Evolutionary conservation across 2,888 invertebrate species (phyloP), one percentile per base, ranked within the genome.

Genomic region (Eledona agricola): DNA sequence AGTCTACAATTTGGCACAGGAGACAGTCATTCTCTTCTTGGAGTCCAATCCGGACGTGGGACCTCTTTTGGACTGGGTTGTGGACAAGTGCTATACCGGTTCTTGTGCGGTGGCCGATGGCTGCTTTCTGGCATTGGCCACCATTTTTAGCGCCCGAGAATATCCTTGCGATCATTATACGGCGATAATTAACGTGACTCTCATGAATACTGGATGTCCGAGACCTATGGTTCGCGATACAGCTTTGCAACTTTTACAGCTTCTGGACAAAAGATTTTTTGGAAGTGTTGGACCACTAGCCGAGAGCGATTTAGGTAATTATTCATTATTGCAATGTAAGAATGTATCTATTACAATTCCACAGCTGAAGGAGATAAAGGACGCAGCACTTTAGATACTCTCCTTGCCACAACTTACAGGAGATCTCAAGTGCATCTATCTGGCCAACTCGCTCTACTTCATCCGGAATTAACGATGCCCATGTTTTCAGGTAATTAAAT

Each of bases 91-190:
- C 76, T 99, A 95, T 76, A 98, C 96, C 0, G 95, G 95, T 3
- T 78, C 88, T 3, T 87, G 90, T 1, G 86, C 90, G 59, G 93
- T 97, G 22, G 96, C 97, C 1, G 96, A 97, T 75, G 93, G 95
- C 1, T 98, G 98, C 74, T 99, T 99, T 76, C 83, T 93, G 72
- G 96, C 97, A 2, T 81, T 99, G 40, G 95, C 96, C 2, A 91
- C 96, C 3, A 93, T 99, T 65, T 99, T 99, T 78, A 96, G 96
- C 72, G 92, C 96, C 34, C 88, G 95, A 70, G 96, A 96, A 77
- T 96, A 96, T 79, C 96, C 96, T 1, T 96, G 96, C 74, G 96
- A 96, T 77, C 95, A 96, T 79, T 96, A 96, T 76, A 96, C 96
- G 20, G 96, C 97, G 1, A 93, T 99, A 67, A 93, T 99, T 72